phyloP scores from a whole-genome alignment of 1,140 invertebrate genomes.

The Pseudachorutes palmiensis region DNA sequence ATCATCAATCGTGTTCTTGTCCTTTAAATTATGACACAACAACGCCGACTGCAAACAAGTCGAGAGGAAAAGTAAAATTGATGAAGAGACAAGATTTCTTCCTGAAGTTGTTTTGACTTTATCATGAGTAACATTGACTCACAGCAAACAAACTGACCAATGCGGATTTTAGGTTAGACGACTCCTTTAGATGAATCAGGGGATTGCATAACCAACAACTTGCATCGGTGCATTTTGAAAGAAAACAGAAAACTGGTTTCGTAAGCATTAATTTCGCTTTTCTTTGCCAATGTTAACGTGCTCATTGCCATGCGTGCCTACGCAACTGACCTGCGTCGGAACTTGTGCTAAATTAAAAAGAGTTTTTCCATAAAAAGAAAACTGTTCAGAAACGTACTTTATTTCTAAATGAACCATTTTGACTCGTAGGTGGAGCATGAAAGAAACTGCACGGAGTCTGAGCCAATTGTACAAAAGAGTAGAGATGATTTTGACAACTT shows the following conservation, averaged over 20 bases:
- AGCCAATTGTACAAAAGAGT: neutral
- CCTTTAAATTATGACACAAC: neutral
- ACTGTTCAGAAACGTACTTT: neutral
- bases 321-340: too few relatives aligned
- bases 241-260: neutral
- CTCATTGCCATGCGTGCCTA: neutral
- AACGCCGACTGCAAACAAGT: too few relatives aligned
- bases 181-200: neutral
- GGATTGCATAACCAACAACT: neutral
- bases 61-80: neutral
- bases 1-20: too few relatives aligned
- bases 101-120: neutral
- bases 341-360: neutral
- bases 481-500: neutral
- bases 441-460: neutral
- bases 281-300: constrained; percentile 6
- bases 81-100: neutral
- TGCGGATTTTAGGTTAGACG: neutral
- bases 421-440: neutral
- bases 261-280: neutral
- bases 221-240: neutral
- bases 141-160: neutral
- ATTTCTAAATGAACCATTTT: neutral
- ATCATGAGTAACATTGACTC: neutral
- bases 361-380: neutral